These are phyloP conservation scores for Pica pica DNA, from an alignment of 2,113 vertebrate species.

Conservation along the genomic window DNA sequence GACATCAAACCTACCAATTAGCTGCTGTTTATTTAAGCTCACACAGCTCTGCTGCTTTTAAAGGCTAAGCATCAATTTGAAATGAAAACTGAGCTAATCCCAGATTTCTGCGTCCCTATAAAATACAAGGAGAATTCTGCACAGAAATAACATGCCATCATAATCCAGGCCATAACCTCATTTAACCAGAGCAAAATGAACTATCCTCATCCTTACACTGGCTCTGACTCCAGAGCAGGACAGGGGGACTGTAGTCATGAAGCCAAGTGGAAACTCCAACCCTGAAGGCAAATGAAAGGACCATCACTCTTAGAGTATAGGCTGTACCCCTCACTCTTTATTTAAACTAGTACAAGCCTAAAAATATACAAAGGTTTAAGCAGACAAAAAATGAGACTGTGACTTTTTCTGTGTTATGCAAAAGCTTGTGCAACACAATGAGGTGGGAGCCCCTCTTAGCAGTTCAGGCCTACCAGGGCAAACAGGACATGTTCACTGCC, in stretches of 20 bases:
- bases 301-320: neutral
- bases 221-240: neutral
- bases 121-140: neutral
- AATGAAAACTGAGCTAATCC: slow-evolving; percentile 39
- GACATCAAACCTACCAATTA: neutral
- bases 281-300: neutral
- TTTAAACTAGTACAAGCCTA: neutral
- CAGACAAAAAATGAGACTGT: neutral
- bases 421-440: neutral
- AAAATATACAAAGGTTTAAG: neutral
- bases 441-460: neutral
- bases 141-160: neutral
- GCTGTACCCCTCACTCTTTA: neutral
- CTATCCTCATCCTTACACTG: neutral
- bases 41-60: neutral
- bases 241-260: neutral
- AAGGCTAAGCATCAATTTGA: neutral
- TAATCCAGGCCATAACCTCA: slow-evolving; percentile 17
- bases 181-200: neutral
- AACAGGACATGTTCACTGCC: accelerated
- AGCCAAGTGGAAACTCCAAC: neutral
- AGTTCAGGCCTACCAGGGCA: neutral
- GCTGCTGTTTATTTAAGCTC: neutral
- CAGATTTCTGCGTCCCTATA: neutral
- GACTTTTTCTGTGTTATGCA: neutral